Evolutionary conservation across 2,113 vertebrate species (phyloP).

Genomic region (Trachemys scripta): DNA sequence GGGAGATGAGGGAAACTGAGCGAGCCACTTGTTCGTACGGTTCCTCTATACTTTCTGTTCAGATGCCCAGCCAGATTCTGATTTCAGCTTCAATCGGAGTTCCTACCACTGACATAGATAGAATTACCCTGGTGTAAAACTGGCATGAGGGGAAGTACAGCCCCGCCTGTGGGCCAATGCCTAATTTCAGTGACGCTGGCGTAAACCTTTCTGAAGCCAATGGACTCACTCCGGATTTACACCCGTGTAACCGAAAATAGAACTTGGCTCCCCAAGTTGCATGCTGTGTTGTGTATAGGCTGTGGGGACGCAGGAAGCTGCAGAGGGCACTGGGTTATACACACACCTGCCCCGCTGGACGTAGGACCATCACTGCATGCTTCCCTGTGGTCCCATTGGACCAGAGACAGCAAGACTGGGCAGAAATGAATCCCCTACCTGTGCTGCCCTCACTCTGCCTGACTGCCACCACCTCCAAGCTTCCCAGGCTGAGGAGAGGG

Average conservation of each 20-base stretch:
- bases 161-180: accelerated
- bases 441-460: neutral
- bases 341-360: accelerated
- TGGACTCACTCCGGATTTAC: accelerated
- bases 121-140: accelerated
- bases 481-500: neutral
- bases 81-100: neutral
- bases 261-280: accelerated
- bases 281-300: neutral
- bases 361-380: too few species aligned
- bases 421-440: neutral
- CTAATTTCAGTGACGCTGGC: accelerated
- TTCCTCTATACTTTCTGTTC: neutral
- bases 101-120: accelerated
- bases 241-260: neutral
- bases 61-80: neutral
- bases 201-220: accelerated
- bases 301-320: neutral
- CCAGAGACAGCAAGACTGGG: neutral
- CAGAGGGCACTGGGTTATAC: accelerated
- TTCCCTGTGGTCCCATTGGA: neutral
- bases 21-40: neutral
- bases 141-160: neutral
- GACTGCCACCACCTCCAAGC: neutral
- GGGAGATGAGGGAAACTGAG: neutral